These are phyloP conservation scores for Alviniconcha marisindica DNA, from an alignment of 1,140 invertebrate genomes.

Conservation along the genomic window DNA sequence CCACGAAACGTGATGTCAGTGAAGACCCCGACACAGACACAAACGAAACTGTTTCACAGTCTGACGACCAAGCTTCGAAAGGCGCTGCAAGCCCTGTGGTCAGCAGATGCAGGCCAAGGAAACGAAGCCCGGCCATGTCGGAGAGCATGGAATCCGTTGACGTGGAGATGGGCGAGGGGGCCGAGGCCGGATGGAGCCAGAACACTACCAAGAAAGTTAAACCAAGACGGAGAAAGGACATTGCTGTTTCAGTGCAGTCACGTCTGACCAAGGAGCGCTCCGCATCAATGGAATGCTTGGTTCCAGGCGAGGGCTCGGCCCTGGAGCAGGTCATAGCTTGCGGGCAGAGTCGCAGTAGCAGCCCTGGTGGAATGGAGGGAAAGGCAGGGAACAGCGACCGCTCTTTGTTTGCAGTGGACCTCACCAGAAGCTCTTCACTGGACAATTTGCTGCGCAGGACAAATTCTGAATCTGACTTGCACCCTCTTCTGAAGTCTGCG, in stretches of 20 bases:
- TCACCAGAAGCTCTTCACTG: slow-evolving; percentile 20
- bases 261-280: neutral
- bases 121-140: too few species aligned
- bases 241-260: neutral
- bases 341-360: slow-evolving; percentile 7
- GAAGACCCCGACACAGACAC: too few species aligned
- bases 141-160: too few species aligned
- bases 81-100: too few species aligned
- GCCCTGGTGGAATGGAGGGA: neutral
- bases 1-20: too few species aligned
- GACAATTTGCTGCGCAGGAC: slow-evolving; percentile 3
- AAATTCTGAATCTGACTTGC: neutral
- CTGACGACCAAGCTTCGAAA: too few species aligned
- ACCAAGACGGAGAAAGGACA: neutral
- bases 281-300: neutral
- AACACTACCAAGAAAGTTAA: neutral
- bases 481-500: neutral
- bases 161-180: too few species aligned
- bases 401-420: neutral
- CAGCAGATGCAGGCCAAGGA: too few species aligned
- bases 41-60: too few species aligned
- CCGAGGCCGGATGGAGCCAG: too few species aligned
- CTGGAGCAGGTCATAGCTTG: neutral
- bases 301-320: neutral
- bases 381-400: neutral